These are phyloP conservation scores for Orientallactaga bullata DNA, from an alignment of 2,113 vertebrate genomes.

Conservation along the genomic window DNA sequence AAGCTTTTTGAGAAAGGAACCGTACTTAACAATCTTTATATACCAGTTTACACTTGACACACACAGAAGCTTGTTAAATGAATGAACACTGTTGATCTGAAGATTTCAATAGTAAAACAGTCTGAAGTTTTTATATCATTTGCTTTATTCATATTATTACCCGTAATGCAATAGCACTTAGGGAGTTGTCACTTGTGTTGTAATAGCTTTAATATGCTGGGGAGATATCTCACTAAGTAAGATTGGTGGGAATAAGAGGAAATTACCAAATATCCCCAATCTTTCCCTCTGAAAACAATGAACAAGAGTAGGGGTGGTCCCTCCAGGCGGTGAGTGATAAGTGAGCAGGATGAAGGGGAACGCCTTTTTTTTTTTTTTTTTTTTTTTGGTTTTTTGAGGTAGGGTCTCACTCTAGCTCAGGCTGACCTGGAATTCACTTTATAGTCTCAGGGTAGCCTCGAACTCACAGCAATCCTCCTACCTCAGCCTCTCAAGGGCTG, in stretches of 20 bases:
- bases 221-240: neutral
- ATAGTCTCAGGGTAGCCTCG: no score
- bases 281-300: neutral
- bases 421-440: no score
- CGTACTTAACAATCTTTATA: neutral
- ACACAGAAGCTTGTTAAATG: neutral
- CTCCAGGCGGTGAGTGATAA: neutral
- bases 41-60: neutral
- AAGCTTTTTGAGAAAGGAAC: neutral
- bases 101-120: neutral
- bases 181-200: neutral
- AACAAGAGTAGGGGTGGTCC: neutral
- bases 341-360: neutral
- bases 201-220: neutral
- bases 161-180: neutral
- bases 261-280: constrained; percentile 12
- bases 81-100: neutral
- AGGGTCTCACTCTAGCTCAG: no score
- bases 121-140: no score
- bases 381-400: no score
- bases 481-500: no score
- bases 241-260: neutral
- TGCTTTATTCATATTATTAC: neutral
- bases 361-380: no score
- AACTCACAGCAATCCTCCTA: no score